Evolutionary conservation across 1,140 invertebrate species (phyloP).

Genomic region (Drosophila miranda): DNA sequence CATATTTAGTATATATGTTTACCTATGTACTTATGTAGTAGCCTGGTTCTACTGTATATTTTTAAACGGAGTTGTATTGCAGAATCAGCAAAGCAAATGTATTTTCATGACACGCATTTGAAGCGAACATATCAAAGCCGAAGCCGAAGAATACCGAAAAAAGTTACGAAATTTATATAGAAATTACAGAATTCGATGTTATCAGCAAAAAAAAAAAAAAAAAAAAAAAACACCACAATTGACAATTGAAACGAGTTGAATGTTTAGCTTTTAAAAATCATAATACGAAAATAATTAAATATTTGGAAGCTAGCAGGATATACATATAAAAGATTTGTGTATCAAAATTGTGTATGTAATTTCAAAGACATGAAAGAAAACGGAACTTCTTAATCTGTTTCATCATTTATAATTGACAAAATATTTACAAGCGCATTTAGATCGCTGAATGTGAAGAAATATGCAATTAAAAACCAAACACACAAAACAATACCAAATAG

Average conservation of each 20-base stretch:
- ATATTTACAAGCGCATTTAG: slow-evolving; percentile 70
- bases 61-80: slow-evolving; percentile 65
- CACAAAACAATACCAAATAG: slow-evolving; percentile 5
- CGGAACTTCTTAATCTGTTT: slow-evolving; percentile 61
- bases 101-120: slow-evolving; percentile 76
- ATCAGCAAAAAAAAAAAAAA: slow-evolving; percentile 7
- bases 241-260: slow-evolving; percentile 34
- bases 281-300: slow-evolving; percentile 16
- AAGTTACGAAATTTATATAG: slow-evolving; percentile 16
- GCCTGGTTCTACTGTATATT: slow-evolving; percentile 67
- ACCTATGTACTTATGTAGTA: slow-evolving; percentile 42
- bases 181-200: slow-evolving; percentile 22
- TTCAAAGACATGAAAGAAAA: slow-evolving; percentile 8
- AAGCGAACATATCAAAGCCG: slow-evolving; percentile 75
- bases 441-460: slow-evolving; percentile 47
- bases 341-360: slow-evolving; percentile 12
- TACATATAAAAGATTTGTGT: slow-evolving; percentile 8
- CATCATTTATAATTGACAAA: slow-evolving; percentile 63
- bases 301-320: slow-evolving; percentile 34
- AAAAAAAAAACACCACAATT: slow-evolving; percentile 6
- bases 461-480: slow-evolving; percentile 45
- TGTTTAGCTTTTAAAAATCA: slow-evolving; percentile 36
- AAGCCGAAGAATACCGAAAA: slow-evolving; percentile 19
- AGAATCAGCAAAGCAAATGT: slow-evolving; percentile 48
- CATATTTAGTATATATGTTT: slow-evolving; percentile 5